Conservation (phyloP, 1,140 invertebrate genomes). For the Dufourea novaeangliae region DNA sequence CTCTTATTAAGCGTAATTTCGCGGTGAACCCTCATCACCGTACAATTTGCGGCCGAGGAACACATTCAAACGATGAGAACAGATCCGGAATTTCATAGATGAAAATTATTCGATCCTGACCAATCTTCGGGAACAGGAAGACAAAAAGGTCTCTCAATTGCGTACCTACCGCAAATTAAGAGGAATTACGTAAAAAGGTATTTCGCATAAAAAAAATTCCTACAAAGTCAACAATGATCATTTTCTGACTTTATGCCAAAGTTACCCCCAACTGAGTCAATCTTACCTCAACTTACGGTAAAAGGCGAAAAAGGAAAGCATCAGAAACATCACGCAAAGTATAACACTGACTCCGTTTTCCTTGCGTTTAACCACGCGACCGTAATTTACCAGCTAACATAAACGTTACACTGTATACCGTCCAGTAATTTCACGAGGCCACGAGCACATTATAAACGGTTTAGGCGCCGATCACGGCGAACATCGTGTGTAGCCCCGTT, state of each 20-base stretch:
- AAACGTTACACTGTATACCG: not conserved
- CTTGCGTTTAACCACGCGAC: constrained; percentile 15
- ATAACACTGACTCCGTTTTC: not conserved
- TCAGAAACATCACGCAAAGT: not conserved
- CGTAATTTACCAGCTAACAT: constrained; percentile 33
- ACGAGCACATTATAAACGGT: constrained; percentile 9
- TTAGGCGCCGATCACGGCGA: constrained; percentile 1
- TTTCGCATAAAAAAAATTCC: no score
- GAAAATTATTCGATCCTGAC: constrained; percentile 35
- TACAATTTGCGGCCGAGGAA: constrained; percentile 30
- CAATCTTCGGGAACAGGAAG: constrained; percentile 12
- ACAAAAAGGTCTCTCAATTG: not conserved
- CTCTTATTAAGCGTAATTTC: constrained; percentile 42
- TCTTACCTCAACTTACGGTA: no score
- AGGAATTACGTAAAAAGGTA: no score
- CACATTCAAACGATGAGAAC: not conserved
- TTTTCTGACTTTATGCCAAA: no score
- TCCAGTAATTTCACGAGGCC: not conserved
- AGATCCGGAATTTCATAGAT: constrained; percentile 8
- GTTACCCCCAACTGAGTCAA: no score
- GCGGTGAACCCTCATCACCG: constrained; percentile 2
- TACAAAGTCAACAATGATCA: no score
- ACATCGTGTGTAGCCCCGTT: constrained; percentile 26
- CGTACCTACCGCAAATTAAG: no score
- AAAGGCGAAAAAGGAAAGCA: constrained; percentile 2